These are phyloP conservation scores for Volucella bombylans DNA, from an alignment of 2,888 invertebrate genomes.

Conservation along the genomic window DNA sequence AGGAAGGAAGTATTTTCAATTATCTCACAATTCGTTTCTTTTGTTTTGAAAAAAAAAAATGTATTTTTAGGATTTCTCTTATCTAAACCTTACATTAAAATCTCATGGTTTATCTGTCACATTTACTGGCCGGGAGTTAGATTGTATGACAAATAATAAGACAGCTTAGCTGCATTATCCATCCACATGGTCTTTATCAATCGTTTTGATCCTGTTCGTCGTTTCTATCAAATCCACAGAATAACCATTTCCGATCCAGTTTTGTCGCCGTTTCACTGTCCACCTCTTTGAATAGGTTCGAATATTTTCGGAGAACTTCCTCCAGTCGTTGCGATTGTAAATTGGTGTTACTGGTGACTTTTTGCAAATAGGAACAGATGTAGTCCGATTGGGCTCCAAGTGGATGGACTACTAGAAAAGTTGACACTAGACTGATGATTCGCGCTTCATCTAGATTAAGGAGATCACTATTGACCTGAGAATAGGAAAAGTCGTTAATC, in stretches of 20 bases:
- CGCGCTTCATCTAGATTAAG: conserved; percentile 85
- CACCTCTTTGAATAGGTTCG: conserved; percentile 90
- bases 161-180: conserved; percentile 31
- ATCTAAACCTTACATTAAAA: conserved; percentile 46
- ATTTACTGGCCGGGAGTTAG: conserved; percentile 56
- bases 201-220: conserved; percentile 3
- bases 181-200: conserved; percentile 6
- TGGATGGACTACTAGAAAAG: conserved; percentile 94
- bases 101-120: conserved; percentile 44
- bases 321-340: conserved; percentile 90
- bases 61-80: conserved; percentile 20
- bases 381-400: conserved; percentile 95
- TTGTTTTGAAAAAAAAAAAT: conserved; percentile 16
- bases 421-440: conserved; percentile 92
- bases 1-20: conserved; percentile 71
- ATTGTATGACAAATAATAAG: neutral
- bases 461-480: conserved; percentile 62
- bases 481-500: conserved; percentile 10
- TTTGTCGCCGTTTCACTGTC: conserved; percentile 92
- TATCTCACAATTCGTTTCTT: conserved; percentile 40
- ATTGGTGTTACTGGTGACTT: conserved; percentile 86
- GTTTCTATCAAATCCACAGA: conserved; percentile 84
- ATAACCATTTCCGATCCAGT: conserved; percentile 93
- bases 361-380: conserved; percentile 94
- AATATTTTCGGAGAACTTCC: conserved; percentile 89